A percentile compares a stretch with the other conserved stretches of the same genome.
phyloP scores from a whole-genome alignment of 2,888 invertebrate genomes.

The Phyto melanocephala region DNA sequence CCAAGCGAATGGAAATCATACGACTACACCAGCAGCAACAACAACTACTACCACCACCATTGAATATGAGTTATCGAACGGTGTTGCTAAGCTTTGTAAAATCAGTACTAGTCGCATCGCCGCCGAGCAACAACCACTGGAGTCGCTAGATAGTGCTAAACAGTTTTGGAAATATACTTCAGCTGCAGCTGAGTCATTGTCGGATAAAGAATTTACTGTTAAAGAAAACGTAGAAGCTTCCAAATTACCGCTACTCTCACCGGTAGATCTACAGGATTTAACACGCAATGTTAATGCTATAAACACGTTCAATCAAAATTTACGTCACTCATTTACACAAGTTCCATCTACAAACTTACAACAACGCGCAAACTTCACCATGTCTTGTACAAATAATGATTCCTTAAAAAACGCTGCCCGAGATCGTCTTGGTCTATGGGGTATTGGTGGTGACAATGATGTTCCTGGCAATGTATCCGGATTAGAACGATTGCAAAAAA shows the following conservation, averaged over 20 bases:
- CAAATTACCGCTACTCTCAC: constrained; percentile 60
- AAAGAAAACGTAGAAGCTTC: constrained; percentile 37
- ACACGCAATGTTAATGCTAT: constrained; percentile 61
- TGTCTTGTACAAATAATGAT: constrained; percentile 58
- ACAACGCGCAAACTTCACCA: constrained; percentile 58
- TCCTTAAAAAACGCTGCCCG: constrained; percentile 64
- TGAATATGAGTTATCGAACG: constrained; percentile 77
- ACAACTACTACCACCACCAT: constrained; percentile 75
- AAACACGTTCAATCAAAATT: constrained; percentile 55
- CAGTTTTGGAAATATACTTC: constrained; percentile 63
- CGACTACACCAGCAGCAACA: constrained; percentile 73
- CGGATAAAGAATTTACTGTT: constrained; percentile 50
- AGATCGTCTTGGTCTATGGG: constrained; percentile 76
- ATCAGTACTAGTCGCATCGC: constrained; percentile 76
- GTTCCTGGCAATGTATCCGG: constrained; percentile 74
- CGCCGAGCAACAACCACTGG: constrained; percentile 68
- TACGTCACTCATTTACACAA: constrained; percentile 31
- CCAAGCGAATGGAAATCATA: constrained; percentile 73
- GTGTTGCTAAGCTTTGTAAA: constrained; percentile 74
- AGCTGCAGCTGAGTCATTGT: constrained; percentile 63
- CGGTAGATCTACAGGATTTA: constrained; percentile 63
- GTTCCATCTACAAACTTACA: constrained; percentile 32
- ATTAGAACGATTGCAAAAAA: constrained; percentile 72
- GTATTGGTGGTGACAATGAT: constrained; percentile 74
- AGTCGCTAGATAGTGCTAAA: constrained; percentile 46